phyloP scores from a whole-genome alignment of 2,797 vertebrate species.

The Austrolebias charrua region DNA sequence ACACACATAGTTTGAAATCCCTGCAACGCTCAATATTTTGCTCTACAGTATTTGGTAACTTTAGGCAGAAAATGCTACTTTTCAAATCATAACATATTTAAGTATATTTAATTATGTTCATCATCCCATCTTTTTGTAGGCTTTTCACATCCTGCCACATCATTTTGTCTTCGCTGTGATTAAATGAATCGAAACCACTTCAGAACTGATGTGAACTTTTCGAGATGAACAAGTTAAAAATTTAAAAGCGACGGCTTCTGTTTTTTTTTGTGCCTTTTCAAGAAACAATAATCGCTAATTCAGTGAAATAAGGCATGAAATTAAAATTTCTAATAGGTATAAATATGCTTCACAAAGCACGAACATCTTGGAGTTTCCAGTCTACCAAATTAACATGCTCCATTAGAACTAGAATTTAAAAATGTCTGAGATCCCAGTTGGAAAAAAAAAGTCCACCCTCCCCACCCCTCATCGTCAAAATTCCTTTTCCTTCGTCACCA shows the following conservation, averaged over 20 bases:
- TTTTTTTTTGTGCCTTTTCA: not conserved
- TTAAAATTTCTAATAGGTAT: not conserved
- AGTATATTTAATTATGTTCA: not conserved
- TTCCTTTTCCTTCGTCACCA: too few species aligned
- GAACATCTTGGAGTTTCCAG: not conserved
- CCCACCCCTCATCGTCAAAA: too few species aligned
- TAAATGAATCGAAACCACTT: not conserved
- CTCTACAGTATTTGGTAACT: not conserved
- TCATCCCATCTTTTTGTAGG: not conserved
- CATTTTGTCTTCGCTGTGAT: not conserved
- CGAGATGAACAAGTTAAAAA: too few species aligned
- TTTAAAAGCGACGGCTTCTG: not conserved
- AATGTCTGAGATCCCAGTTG: too few species aligned
- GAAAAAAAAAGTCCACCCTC: too few species aligned
- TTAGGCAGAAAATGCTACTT: not conserved
- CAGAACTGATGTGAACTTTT: not conserved
- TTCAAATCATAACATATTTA: not conserved
- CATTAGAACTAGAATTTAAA: too few species aligned
- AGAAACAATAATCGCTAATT: too few species aligned
- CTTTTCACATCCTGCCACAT: not conserved
- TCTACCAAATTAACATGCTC: not conserved
- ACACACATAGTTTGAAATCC: slow-evolving; percentile 2
- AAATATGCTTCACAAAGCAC: not conserved
- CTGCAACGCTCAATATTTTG: not conserved
- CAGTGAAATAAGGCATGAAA: not conserved